Evolutionary conservation across 2,113 vertebrate genomes (phyloP), one percentile per base, ranked within the genome.

Genomic region (Odontesthes bonariensis): DNA sequence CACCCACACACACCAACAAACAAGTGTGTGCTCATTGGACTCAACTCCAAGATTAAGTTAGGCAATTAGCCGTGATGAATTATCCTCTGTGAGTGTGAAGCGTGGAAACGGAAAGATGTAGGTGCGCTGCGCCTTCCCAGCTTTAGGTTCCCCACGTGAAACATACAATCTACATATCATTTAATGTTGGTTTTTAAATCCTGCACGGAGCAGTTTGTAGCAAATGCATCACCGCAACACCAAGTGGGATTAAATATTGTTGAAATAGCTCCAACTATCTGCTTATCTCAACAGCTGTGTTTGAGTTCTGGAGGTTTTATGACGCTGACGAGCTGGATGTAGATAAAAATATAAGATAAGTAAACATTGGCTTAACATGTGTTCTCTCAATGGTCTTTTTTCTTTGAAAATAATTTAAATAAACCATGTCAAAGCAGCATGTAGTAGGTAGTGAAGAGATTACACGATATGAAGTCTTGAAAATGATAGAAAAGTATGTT

Each of bases 51-150:
- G 79, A 86, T 81, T 81, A 76, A 83, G 73, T 82, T 74, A 65
- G 85, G 78, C 65, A 88, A 85, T 89, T 87, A 88, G 77, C 44
- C 31, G 52, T 82, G 86, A 87, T 88, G 86, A 78, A 88, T 82
- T 61, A 74, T 64, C 53, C 56, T 73, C 66, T 56, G 42, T 27
- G 27, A 67, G 59, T 52, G 74, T 71, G 69, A 84, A 68, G 61
- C 59, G 27, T 16, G 68, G 56, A 16, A 16, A 65, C 47, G 46
- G 32, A 73, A 52, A 74, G 69, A 62, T 69, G 69, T 42, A 60
- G 61, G 23, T 54, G 35, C 4, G 31, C 33, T 71, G 40, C 22
- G 52, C 32, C 54, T 58, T 62, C 47, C 63, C 38, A 23, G 20
- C 42, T 44, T 16, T 4, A 44, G 14, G 42, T 14, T 44, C 14